Percentiles rank a stretch among this genome's conserved stretches.
These are phyloP conservation scores for Stenchaetothrips biformis DNA, from an alignment of 2,888 invertebrate species.

Conservation along the genomic window DNA sequence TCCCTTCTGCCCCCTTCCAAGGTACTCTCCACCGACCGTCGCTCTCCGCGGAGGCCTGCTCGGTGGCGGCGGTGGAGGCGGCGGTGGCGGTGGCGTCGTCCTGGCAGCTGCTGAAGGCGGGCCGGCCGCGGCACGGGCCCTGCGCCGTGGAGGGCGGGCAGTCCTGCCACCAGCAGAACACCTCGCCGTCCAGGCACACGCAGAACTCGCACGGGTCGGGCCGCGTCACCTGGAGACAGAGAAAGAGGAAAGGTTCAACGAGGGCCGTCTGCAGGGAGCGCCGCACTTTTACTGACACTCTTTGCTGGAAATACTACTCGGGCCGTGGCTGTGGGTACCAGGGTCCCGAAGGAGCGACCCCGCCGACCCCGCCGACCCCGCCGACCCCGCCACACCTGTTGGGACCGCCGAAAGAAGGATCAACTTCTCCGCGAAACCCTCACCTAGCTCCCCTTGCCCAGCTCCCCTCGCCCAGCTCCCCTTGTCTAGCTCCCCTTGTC, in stretches of 20 bases:
- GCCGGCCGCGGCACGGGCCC: slow-evolving; percentile 28
- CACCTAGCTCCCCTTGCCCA: no score
- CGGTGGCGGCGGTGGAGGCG: not conserved
- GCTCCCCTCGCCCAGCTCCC: no score
- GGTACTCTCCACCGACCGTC: not conserved
- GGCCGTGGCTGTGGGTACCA: no score
- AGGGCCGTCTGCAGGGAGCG: not conserved
- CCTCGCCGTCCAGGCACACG: slow-evolving; percentile 59
- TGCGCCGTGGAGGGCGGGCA: slow-evolving; percentile 9
- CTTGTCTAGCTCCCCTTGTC: no score
- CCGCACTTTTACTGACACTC: not conserved
- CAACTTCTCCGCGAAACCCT: no score
- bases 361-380: no score
- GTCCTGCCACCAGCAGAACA: slow-evolving; percentile 61
- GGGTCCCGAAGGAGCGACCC: no score
- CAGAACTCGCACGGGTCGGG: slow-evolving; percentile 59
- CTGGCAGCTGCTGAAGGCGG: slow-evolving; percentile 31
- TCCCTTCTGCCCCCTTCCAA: no score
- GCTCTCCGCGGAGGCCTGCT: not conserved
- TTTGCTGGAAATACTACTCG: not conserved
- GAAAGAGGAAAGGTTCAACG: not conserved
- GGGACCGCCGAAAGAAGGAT: no score
- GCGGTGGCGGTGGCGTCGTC: not conserved
- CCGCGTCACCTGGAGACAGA: slow-evolving; percentile 52
- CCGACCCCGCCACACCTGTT: no score